Evolutionary conservation across 2,113 vertebrate species (phyloP), one percentile per base, ranked within the genome.

Genomic region (Leptosomus discolor): DNA sequence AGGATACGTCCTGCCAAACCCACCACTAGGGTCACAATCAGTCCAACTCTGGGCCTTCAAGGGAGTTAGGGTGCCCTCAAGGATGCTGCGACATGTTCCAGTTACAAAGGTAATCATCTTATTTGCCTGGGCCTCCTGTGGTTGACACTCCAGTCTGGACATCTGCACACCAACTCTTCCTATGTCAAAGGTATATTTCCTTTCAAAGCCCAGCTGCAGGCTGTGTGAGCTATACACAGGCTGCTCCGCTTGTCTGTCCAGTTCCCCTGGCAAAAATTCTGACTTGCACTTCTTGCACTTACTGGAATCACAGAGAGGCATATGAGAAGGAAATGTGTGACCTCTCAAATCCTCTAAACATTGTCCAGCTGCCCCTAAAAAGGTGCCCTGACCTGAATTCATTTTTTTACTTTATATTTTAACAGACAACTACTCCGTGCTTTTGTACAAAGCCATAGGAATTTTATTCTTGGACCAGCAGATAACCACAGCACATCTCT

Each of bases 381-480:
- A 95, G 94, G 95, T 96, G 80, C 68, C 74, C 87, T 43, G 41
- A 83, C 61, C 94, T 73, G 65, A 91, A 85, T 74, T 80, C 15
- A 19, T 68, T 54, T 85, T 45, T 83, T 57, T 1, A n/a, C 91
- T 94, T 92, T 43, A 34, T 91, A 94, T 96, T 95, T 90, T 94
- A 96, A 80, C 39, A 83, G 87, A 92, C 63, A 87, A 43, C 80
- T 97, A 51, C 73, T 97, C 74, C 0, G 1, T 91, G 81, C 96
- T 97, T 98, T 97, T 97, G 94, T 96, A 94, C 92, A 96, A 93
- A 96, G 84, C 96, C 96, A 90, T 95, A 94, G 98, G 98, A 98
- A 98, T 98, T 98, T 98, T 96, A 93, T 98, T 98, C 98, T 98
- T 98, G 98, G 98, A 97, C 86, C 71, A 90, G 94, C 6, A 97